Evolutionary conservation across 2,113 vertebrate species (phyloP), one percentile per base, ranked within the genome.

Genomic region (Chlorodrepanis virens): DNA sequence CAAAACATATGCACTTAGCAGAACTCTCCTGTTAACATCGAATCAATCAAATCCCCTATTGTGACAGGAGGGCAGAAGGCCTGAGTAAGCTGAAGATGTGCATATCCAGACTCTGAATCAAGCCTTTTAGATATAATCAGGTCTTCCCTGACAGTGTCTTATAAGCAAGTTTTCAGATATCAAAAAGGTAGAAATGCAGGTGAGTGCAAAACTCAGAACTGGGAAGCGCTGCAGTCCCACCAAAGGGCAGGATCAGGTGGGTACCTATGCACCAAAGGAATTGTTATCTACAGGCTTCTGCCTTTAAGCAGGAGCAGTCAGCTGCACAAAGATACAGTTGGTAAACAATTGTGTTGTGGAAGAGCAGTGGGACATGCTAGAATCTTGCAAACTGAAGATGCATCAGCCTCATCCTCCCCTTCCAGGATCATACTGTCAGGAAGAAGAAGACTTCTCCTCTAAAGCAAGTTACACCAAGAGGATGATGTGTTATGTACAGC

Each of bases 1-100:
- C 1, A 28, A 61, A 70, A 85, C 28, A 2, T 60, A 31, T 28
- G 8, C 31, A 12, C 13, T 56, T 52, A 42, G 49, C 31, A 45
- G 74, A 92, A 11, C 8, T 57, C 24, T 61, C 9, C 42, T 39
- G 35, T 54, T 37, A 63, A 45, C 8, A 45, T 5, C 0, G 0
- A 76, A 37, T 81, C 57, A 59, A 63, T 76, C 23, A 49, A 59
- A 68, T 28, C 7, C 80, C 37, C 7, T 75, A 8, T 25, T 69
- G 33, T 35, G 31, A 56, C 40, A 74, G 27, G 15, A 11, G 22
- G n/a, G 56, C 52, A 69, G 78, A 90, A 90, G 25, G 11, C 22
- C 40, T 22, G 5, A 37, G 50, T 14, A 77, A 54, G 27, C 11
- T 77, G 35, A 19, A 54, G 14, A 21, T 39, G 29, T 19, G 6